These are phyloP conservation scores for Vannuccia rotundouncinata DNA, from an alignment of 2,888 invertebrate species.

Conservation along the genomic window DNA sequence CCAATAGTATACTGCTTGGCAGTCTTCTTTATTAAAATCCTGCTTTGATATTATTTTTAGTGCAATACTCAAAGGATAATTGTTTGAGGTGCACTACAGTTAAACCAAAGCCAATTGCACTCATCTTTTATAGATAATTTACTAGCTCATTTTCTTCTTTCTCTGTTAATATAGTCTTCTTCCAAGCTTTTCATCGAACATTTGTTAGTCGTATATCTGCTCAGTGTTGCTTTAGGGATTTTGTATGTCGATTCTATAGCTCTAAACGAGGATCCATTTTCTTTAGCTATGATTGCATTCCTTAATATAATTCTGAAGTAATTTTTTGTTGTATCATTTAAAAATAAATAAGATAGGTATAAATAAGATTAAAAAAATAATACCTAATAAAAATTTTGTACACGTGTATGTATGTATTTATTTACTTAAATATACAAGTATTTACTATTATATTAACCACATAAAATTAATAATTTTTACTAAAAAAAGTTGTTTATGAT, in stretches of 20 bases:
- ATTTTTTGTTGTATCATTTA: too few species aligned
- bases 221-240: constrained; percentile 1
- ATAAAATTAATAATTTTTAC: not conserved
- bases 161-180: not conserved
- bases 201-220: not conserved
- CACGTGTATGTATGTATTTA: too few species aligned
- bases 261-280: too few species aligned
- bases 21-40: not conserved
- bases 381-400: too few species aligned
- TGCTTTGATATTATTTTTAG: not conserved
- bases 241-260: too few species aligned
- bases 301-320: too few species aligned
- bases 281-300: too few species aligned
- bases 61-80: constrained; percentile 11
- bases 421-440: too few species aligned
- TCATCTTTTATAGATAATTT: not conserved
- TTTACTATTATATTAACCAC: not conserved
- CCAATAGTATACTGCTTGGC: not conserved
- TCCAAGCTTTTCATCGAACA: not conserved
- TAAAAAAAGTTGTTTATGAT: not conserved
- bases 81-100: not conserved
- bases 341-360: too few species aligned
- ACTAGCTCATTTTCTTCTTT: constrained; percentile 11
- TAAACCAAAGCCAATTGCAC: constrained; percentile 2
- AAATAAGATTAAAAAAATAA: too few species aligned